These are phyloP conservation scores for Phrynosoma platyrhinos DNA, from an alignment of 2,113 vertebrate species.

Conservation along the genomic window DNA sequence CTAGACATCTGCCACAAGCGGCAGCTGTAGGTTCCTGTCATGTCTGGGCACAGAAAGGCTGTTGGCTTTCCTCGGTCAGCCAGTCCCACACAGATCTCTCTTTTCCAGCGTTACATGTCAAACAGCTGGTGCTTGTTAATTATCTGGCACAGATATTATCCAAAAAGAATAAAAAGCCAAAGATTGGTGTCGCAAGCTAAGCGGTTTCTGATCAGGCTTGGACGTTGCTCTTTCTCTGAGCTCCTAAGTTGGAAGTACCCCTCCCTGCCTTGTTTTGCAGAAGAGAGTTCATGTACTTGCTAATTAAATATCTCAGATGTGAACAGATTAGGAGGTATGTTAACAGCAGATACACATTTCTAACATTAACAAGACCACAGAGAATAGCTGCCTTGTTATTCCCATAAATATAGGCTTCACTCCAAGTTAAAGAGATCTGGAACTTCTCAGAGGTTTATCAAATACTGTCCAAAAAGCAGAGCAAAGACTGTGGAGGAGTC, in stretches of 20 bases:
- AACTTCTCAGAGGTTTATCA: too few relatives aligned
- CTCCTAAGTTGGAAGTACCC: background rate
- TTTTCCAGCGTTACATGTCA: conserved; percentile 12
- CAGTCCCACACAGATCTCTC: background rate
- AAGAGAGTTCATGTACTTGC: background rate
- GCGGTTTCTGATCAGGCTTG: background rate
- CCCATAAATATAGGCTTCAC: background rate
- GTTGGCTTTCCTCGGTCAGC: background rate
- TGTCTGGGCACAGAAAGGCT: background rate
- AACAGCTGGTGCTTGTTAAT: conserved; percentile 17
- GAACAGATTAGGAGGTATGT: background rate
- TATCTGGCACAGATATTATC: conserved; percentile 2
- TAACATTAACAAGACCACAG: too few relatives aligned
- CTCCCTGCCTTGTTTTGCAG: background rate
- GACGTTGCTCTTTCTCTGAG: background rate
- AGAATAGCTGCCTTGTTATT: background rate
- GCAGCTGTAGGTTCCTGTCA: conserved; percentile 24
- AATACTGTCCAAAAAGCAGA: background rate
- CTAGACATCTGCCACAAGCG: background rate
- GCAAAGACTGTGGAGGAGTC: background rate
- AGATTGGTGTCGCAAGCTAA: background rate
- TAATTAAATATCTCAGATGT: background rate
- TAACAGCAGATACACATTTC: background rate
- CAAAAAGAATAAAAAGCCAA: background rate
- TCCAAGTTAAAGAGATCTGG: background rate